Conservation (phyloP, 2,797 vertebrate species). For the Echeneis naucrates region DNA sequence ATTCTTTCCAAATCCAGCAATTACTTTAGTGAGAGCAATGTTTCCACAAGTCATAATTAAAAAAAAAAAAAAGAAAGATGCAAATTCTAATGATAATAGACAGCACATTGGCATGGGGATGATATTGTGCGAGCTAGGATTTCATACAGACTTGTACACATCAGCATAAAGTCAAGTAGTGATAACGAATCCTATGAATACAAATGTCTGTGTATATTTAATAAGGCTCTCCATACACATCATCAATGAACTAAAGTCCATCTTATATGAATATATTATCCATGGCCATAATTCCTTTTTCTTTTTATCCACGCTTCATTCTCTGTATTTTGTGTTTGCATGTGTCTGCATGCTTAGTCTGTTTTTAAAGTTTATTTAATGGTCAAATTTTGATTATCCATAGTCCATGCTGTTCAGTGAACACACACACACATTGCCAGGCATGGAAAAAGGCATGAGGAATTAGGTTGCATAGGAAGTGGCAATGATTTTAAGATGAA, state of each 20-base stretch:
- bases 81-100: not conserved
- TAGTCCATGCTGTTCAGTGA: too few species aligned
- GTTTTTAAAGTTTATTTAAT: not conserved
- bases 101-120: not conserved
- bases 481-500: constrained; percentile 51
- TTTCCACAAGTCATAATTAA: not conserved
- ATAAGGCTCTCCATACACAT: constrained; percentile 1
- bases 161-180: constrained; percentile 7
- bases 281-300: too few species aligned
- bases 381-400: too few species aligned
- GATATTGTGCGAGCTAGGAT: too few species aligned
- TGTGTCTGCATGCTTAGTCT: not conserved
- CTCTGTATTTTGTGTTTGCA: not conserved
- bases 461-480: constrained; percentile 27
- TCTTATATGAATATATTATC: not conserved
- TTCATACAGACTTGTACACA: not conserved
- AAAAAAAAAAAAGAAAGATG: not conserved
- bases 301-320: not conserved
- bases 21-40: too few species aligned
- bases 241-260: constrained; percentile 4
- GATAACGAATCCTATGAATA: constrained; percentile 38
- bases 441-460: constrained; percentile 12
- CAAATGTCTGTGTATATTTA: constrained; percentile 5
- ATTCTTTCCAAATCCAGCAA: too few species aligned
- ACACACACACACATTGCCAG: constrained; percentile 14